Evolutionary conservation across 2,888 invertebrate species (phyloP).

Genomic region (Candidula unifasciata): DNA sequence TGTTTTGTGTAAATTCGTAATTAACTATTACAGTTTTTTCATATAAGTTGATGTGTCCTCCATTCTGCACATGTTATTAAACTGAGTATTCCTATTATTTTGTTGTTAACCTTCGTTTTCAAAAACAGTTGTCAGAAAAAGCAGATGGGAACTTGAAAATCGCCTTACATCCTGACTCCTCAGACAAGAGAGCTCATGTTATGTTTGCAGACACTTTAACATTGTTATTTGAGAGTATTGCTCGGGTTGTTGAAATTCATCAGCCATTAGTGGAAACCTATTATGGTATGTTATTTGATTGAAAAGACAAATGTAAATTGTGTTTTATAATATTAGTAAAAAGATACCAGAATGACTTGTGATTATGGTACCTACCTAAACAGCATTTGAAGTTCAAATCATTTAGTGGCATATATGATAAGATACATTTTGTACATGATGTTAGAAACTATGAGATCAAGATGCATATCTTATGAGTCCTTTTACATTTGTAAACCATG

Average conservation of each 20-base stretch:
- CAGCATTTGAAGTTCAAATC: no score
- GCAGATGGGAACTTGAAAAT: constrained; percentile 85
- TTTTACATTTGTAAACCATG: no score
- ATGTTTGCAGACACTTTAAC: constrained; percentile 92
- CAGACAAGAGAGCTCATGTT: constrained; percentile 86
- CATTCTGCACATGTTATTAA: neutral
- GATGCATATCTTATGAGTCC: no score
- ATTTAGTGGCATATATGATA: no score
- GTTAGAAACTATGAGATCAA: no score
- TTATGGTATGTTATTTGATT: constrained; percentile 82
- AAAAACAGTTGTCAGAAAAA: constrained; percentile 80
- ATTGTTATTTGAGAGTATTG: constrained; percentile 89
- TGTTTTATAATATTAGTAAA: no score
- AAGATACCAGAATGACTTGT: no score
- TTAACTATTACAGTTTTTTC: neutral
- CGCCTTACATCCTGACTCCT: constrained; percentile 80
- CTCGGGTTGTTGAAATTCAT: constrained; percentile 89
- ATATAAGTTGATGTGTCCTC: neutral
- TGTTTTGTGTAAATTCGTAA: neutral
- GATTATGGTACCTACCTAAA: no score
- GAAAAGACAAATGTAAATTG: neutral
- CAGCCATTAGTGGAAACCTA: constrained; percentile 93
- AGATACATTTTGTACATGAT: no score
- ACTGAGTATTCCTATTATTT: neutral
- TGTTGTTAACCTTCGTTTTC: neutral